A percentile compares a stretch with the other conserved stretches of the same genome.
Evolutionary conservation across 2,888 invertebrate species (phyloP).

Genomic region (Bombylius major): DNA sequence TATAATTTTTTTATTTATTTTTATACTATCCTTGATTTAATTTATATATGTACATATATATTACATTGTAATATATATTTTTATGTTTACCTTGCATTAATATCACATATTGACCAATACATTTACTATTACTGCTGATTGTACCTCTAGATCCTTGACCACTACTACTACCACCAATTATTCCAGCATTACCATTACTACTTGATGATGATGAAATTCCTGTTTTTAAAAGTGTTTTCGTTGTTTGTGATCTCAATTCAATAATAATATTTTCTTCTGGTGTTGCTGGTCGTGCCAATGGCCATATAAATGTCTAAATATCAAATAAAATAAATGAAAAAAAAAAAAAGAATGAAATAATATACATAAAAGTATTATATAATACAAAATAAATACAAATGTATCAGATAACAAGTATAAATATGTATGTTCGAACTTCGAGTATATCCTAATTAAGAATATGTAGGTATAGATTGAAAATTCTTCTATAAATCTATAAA

Average conservation of each 20-base stretch:
- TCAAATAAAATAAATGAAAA: slow-evolving; percentile 7
- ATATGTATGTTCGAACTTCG: too few species aligned
- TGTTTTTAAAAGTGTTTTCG: slow-evolving; percentile 26
- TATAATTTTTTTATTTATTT: too few species aligned
- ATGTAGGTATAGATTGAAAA: too few species aligned
- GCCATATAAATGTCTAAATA: slow-evolving; percentile 54
- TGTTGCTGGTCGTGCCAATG: slow-evolving; percentile 49
- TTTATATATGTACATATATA: too few species aligned
- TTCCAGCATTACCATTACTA: slow-evolving; percentile 13
- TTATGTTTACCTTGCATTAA: slow-evolving; percentile 27
- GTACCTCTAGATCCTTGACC: slow-evolving; percentile 21
- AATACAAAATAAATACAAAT: background rate
- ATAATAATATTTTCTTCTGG: slow-evolving; percentile 49
- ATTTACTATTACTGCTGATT: slow-evolving; percentile 28
- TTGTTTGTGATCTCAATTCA: slow-evolving; percentile 34
- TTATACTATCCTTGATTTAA: too few species aligned
- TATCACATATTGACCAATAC: slow-evolving; percentile 28
- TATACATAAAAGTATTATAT: too few species aligned
- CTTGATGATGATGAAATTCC: slow-evolving; percentile 12
- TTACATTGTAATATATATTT: too few species aligned
- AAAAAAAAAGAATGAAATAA: too few species aligned
- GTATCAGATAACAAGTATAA: background rate
- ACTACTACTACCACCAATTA: slow-evolving; percentile 18
- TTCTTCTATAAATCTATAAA: too few species aligned
- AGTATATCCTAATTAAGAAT: too few species aligned